phyloP scores from a whole-genome alignment of 1,140 invertebrate genomes.

The Patella vulgata region DNA sequence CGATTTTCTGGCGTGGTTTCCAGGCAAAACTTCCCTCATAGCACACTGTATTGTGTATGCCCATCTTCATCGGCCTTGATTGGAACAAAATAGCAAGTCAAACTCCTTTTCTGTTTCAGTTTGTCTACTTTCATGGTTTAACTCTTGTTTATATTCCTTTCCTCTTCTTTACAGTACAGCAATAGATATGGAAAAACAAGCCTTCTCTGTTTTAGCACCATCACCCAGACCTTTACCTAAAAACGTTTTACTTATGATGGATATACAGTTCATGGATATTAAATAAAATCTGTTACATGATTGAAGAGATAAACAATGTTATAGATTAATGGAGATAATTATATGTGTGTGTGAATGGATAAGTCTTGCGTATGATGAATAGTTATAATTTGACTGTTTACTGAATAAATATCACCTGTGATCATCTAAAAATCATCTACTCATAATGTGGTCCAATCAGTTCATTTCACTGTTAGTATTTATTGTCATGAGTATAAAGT shows the following conservation, averaged over 20 bases:
- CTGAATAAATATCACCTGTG: background rate
- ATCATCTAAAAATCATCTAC: background rate
- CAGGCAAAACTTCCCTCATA: too few species aligned
- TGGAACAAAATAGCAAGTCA: too few species aligned
- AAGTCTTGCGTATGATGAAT: background rate
- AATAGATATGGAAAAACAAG: conserved; percentile 87
- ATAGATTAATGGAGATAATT: background rate
- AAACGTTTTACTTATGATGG: conserved; percentile 66
- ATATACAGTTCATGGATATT: conserved; percentile 63
- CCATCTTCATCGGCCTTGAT: too few species aligned
- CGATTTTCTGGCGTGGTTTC: too few species aligned
- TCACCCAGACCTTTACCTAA: conserved; percentile 91
- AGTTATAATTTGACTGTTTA: background rate
- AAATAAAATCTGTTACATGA: conserved; percentile 44
- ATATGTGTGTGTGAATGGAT: background rate
- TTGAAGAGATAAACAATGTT: background rate
- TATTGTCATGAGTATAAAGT: too few species aligned
- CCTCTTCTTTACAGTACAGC: conserved; percentile 82
- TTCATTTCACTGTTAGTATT: background rate
- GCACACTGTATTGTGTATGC: too few species aligned
- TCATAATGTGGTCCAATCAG: background rate
- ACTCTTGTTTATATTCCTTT: too few species aligned
- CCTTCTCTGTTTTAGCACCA: conserved; percentile 89
- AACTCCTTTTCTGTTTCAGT: too few species aligned
- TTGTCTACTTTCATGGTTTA: too few species aligned